Percentiles rank a stretch among this genome's conserved stretches.
Conservation (phyloP, 2,888 invertebrate genomes). For the Tortricodes alternella region DNA sequence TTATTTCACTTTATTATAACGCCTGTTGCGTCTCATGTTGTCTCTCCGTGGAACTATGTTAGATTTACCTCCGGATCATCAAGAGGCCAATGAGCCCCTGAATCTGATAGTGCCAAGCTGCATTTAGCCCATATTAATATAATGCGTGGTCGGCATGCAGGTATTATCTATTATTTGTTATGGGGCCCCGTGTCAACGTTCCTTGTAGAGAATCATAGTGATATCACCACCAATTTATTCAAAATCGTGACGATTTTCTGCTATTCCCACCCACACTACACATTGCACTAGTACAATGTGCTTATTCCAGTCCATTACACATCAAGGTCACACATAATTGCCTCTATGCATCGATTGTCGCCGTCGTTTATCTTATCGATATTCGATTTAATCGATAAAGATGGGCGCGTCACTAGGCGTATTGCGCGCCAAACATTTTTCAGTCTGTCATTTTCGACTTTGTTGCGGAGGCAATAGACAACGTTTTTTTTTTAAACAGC, state of each 20-base stretch:
- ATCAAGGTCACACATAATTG: constrained; percentile 31
- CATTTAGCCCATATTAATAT: too few species aligned
- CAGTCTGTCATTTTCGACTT: constrained; percentile 17
- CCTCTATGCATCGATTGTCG: constrained; percentile 24
- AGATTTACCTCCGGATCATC: too few species aligned
- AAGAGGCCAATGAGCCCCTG: too few species aligned
- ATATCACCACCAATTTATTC: background rate
- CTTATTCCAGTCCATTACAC: constrained; percentile 14
- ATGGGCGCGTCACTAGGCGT: constrained; percentile 20
- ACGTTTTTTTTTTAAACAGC: constrained; percentile 34
- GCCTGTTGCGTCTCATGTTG: too few species aligned
- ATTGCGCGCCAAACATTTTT: constrained; percentile 1
- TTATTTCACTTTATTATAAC: too few species aligned
- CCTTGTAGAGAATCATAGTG: background rate
- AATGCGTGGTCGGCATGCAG: too few species aligned
- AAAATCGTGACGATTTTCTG: background rate
- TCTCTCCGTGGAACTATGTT: too few species aligned
- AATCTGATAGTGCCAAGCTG: too few species aligned
- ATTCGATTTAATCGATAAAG: constrained; percentile 28
- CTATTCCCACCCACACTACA: constrained; percentile 9
- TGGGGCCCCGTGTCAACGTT: too few species aligned
- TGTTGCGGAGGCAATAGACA: constrained; percentile 2
- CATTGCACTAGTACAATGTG: constrained; percentile 7
- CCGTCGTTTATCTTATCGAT: constrained; percentile 19
- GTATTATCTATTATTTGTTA: too few species aligned